Base-by-base conservation (phyloP, 2,113 vertebrate species). In the Tragelaphus scriptus region DNA sequence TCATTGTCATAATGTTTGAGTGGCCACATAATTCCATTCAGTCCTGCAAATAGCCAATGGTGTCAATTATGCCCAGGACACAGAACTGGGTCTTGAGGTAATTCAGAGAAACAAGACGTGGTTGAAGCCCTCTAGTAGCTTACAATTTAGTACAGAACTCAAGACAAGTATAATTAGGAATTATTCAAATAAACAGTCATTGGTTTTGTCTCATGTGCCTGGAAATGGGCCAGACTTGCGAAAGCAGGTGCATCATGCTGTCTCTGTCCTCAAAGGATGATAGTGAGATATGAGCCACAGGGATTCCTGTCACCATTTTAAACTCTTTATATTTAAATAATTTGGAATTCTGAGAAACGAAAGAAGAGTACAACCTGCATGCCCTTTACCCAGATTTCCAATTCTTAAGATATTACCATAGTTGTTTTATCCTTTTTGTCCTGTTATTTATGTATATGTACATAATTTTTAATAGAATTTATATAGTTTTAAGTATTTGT, bases 71-170 rank as follows among this genome's bases (percentile, higher is more conserved):
- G 51, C 47, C 13, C 40, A 40, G 65, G 96, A 90, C 75, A 59
- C 2, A 13, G 90, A 92, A 71, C 63, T 90, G 92, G 53, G 80
- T 84, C 85, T 93, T 30, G 28, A 91, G 91, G 55, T 40, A 82
- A 91, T 63, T 86, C 91, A 80, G 95, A 87, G 65, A 49, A 82
- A 30, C 40, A 79, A 87, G 93, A 51, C 16, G 8, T 2, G 30
- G 97, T 82, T 71, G 30, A 94, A 97, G 93, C 89, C 91, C 96
- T 97, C 85, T 86, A 56, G 95, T 26, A 85, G 82, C 95, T 97
- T 95, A 97, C 93, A 97, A 55, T 97, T 95, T 55, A 94, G 95
- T 71, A 28, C 53, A 93, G 93, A 87, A 91, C 68, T 68, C 58
- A 96, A 97, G 77, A 90, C 32, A 71, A 94, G 61, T 36, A 25